Conservation (phyloP, 92 coral and sea anemone genomes). For the Epizoanthus stellaris region DNA sequence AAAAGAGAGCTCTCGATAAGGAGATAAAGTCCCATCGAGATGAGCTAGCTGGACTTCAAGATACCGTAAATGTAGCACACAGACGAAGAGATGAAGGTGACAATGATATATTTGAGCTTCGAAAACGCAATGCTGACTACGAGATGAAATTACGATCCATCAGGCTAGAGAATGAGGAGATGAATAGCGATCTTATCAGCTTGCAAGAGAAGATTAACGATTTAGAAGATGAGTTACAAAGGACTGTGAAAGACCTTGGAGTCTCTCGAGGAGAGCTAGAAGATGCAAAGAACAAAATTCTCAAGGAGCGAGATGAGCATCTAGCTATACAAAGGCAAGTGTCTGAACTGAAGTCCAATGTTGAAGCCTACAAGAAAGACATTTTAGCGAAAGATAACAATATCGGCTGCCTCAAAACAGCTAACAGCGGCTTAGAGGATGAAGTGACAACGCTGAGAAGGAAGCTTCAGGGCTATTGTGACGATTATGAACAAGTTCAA, state of each 20-base stretch:
- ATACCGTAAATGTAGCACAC: constrained; percentile 75
- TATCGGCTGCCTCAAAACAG: constrained; percentile 82
- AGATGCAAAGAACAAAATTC: constrained; percentile 79
- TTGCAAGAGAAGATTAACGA: constrained; percentile 88
- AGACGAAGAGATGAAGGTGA: constrained; percentile 89
- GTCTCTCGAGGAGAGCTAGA: constrained; percentile 83
- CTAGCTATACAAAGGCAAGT: constrained; percentile 71
- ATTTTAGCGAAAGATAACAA: constrained; percentile 74
- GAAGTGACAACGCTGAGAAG: constrained; percentile 80
- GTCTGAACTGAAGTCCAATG: constrained; percentile 69
- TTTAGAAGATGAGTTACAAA: constrained; percentile 82
- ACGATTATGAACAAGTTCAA: constrained; percentile 88
- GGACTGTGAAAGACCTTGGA: constrained; percentile 82
- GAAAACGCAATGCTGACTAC: constrained; percentile 82
- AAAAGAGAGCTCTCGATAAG: constrained; percentile 84
- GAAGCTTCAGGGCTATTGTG: constrained; percentile 70
- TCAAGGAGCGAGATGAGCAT: constrained; percentile 77
- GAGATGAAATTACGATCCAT: constrained; percentile 79
- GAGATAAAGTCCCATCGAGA: constrained; percentile 90
- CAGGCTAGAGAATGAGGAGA: constrained; percentile 88
- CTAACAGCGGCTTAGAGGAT: constrained; percentile 77
- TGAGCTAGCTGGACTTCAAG: constrained; percentile 81
- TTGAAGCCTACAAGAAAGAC: constrained; percentile 81
- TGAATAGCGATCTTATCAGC: constrained; percentile 89
- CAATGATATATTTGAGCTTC: constrained; percentile 80